Percentiles rank a stretch among this genome's conserved stretches.
Conservation (phyloP, 2,888 invertebrate species). For the Neria commutata region DNA sequence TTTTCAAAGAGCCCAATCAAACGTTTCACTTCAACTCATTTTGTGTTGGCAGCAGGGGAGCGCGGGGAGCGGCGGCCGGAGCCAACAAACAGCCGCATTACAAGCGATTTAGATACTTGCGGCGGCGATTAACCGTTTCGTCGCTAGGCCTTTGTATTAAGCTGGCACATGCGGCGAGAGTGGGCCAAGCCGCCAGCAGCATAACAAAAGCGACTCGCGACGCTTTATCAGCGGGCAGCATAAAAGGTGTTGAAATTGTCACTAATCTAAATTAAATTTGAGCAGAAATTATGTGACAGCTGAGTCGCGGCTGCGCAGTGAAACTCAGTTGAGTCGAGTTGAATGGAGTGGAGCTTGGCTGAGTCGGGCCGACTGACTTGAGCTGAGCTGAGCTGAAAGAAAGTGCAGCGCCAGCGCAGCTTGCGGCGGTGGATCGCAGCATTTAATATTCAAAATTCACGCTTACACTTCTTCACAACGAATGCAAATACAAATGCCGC, state of each 20-base stretch:
- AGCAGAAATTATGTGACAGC: conserved; percentile 53
- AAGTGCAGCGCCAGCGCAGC: too few species aligned
- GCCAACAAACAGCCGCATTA: conserved; percentile 39
- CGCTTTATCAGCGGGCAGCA: conserved; percentile 31
- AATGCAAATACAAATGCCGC: conserved; percentile 53
- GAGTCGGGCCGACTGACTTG: too few species aligned
- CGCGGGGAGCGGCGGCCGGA: neutral
- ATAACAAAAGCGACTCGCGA: too few species aligned
- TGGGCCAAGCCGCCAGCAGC: neutral
- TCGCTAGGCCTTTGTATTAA: too few species aligned
- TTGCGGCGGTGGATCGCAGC: too few species aligned
- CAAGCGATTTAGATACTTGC: conserved; percentile 51
- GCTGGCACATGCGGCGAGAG: conserved; percentile 39
- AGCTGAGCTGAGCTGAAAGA: too few species aligned
- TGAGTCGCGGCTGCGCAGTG: conserved; percentile 19
- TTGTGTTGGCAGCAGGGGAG: too few species aligned
- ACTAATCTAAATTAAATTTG: conserved; percentile 52
- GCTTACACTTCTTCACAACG: too few species aligned
- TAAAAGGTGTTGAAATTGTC: conserved; percentile 53
- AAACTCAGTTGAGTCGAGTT: neutral
- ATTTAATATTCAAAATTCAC: too few species aligned
- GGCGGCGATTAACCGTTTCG: conserved; percentile 5
- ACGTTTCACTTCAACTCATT: too few species aligned
- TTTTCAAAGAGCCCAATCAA: too few species aligned
- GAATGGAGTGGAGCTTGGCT: too few species aligned